Evolutionary conservation across 2,113 vertebrate genomes (phyloP).

Genomic region (Pandion haliaetus): DNA sequence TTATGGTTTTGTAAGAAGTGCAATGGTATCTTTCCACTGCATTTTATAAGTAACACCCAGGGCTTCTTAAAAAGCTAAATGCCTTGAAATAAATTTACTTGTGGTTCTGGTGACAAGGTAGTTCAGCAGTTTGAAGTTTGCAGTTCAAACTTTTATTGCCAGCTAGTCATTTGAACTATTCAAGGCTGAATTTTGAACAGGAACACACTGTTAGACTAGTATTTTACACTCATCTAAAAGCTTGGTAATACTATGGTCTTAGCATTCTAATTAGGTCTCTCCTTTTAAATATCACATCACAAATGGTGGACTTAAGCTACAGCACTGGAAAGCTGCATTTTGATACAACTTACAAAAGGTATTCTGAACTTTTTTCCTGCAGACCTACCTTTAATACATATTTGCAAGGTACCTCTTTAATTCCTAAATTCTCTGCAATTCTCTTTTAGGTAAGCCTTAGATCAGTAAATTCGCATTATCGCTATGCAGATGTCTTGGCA

Average conservation of each 20-base stretch:
- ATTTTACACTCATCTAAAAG: not conserved
- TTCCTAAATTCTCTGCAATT: not conserved
- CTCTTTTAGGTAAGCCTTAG: not conserved
- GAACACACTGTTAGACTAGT: not conserved
- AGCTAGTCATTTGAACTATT: not conserved
- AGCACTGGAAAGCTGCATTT: not conserved
- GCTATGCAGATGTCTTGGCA: not conserved
- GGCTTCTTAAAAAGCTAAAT: not conserved
- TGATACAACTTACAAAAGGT: not conserved
- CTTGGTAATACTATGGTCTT: not conserved
- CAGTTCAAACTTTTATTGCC: not conserved
- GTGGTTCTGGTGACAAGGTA: not conserved
- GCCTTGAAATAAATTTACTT: not conserved
- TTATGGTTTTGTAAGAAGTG: not conserved
- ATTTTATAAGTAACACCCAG: not conserved
- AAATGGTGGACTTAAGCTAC: not conserved
- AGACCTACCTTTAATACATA: not conserved
- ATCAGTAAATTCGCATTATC: not conserved
- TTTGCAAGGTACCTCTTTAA: not conserved
- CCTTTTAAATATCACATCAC: not conserved
- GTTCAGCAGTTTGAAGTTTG: not conserved
- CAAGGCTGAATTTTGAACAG: not conserved
- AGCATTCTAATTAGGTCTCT: not conserved
- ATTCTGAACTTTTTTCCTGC: not conserved
- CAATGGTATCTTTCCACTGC: not conserved